Evolutionary conservation across 2,797 vertebrate species (phyloP).

Genomic region (Anguilla megastoma): DNA sequence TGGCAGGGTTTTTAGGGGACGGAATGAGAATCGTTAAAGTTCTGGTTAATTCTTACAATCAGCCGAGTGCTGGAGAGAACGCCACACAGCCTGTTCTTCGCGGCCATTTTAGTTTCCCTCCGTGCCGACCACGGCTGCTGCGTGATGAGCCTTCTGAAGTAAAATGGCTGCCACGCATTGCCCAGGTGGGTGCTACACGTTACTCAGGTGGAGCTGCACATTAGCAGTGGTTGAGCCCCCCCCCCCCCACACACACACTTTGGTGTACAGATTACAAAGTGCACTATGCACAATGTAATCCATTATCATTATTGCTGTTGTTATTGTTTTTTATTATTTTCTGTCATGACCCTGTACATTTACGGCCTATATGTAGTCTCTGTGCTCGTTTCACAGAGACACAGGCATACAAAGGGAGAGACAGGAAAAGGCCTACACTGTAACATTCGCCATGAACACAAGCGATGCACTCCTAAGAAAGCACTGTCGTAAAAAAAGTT

Average conservation of each 20-base stretch:
- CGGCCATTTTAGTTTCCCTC: neutral
- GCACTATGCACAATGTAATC: neutral
- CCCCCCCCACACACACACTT: neutral
- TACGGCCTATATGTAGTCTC: too few species aligned
- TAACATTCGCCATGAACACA: conserved; percentile 24
- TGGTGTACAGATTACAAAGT: neutral
- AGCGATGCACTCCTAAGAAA: neutral
- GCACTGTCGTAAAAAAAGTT: neutral
- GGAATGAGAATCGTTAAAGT: conserved; percentile 18
- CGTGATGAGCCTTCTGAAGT: neutral
- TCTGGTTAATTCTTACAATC: neutral
- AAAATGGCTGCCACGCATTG: neutral
- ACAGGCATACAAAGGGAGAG: neutral
- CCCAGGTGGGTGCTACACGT: neutral
- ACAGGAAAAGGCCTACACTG: conserved; percentile 19
- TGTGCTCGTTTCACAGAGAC: neutral
- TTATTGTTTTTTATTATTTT: too few species aligned
- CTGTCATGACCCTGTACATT: too few species aligned
- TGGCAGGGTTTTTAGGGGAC: conserved; percentile 49
- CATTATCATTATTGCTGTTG: too few species aligned
- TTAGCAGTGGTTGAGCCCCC: neutral
- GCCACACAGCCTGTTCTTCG: neutral
- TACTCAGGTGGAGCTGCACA: neutral
- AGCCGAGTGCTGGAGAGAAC: conserved; percentile 31
- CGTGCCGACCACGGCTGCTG: neutral